Percentiles rank a stretch among this genome's conserved stretches.
phyloP scores from a whole-genome alignment of 2,797 vertebrate species.

The Orientallactaga sibirica region DNA sequence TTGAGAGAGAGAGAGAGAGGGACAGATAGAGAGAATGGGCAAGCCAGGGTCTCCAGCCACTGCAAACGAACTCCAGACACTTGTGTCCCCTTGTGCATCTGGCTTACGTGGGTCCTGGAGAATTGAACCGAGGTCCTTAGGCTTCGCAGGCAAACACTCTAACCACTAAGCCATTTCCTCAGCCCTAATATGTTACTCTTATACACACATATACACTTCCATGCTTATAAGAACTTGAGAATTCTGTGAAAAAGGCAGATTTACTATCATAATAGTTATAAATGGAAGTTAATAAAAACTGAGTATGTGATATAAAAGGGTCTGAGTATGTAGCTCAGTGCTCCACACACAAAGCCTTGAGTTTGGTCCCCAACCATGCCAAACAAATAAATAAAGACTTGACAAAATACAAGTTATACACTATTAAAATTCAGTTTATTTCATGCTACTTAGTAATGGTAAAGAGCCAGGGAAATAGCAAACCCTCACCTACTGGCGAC shows the following conservation, averaged over 20 bases:
- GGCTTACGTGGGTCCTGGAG: too few relatives aligned
- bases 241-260: conserved; percentile 21
- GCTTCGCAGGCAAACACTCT: too few relatives aligned
- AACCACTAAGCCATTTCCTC: too few relatives aligned
- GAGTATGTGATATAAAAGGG: background rate
- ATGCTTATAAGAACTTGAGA: background rate
- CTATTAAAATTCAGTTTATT: background rate
- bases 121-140: background rate
- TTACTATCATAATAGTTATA: background rate
- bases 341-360: background rate
- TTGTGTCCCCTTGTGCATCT: too few relatives aligned
- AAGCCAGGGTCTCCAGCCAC: too few relatives aligned
- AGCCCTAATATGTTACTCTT: background rate
- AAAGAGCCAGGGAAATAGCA: background rate
- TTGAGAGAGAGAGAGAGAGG: too few relatives aligned
- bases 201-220: background rate
- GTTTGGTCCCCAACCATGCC: background rate
- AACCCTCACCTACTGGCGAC: rapidly evolving
- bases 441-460: background rate
- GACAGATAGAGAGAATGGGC: too few relatives aligned
- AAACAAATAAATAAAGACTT: background rate
- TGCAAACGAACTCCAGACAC: too few relatives aligned
- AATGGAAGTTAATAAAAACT: conserved; percentile 28
- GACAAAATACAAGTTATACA: background rate
- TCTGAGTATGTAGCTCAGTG: background rate